A percentile compares a stretch with the other conserved stretches of the same genome.
Conservation (phyloP, 2,113 vertebrate species). For the Porphyrio hochstetteri region DNA sequence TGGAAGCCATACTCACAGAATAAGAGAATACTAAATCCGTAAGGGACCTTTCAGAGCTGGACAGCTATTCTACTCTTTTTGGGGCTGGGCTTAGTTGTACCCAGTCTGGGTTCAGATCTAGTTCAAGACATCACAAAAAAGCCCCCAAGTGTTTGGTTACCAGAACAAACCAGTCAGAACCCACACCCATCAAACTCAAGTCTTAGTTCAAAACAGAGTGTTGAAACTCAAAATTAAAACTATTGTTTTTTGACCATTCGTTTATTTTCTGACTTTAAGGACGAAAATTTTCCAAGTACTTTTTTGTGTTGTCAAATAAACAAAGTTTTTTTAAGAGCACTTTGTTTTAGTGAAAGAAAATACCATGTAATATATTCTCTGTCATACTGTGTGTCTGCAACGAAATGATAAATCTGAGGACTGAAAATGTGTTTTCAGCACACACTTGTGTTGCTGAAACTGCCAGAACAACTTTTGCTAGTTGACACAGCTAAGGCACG, state of each 20-base stretch:
- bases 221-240: not conserved
- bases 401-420: not conserved
- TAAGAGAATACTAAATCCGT: no score
- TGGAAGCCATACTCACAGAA: not conserved
- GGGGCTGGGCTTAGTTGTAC: not conserved
- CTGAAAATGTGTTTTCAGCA: not conserved
- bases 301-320: constrained; percentile 40
- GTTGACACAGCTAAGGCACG: not conserved
- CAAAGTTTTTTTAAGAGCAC: not conserved
- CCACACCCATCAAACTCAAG: not conserved
- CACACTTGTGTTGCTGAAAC: not conserved
- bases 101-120: not conserved
- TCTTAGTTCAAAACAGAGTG: not conserved
- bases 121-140: not conserved
- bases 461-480: not conserved
- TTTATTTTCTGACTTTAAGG: not conserved
- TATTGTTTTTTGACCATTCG: not conserved
- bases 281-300: not conserved
- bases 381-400: not conserved
- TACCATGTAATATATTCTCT: not conserved
- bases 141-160: not conserved
- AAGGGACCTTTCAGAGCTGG: not conserved
- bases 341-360: not conserved
- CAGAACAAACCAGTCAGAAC: constrained; percentile 16
- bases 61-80: no score